Evolutionary conservation across 2,888 invertebrate species (phyloP), one percentile per base, ranked within the genome.

Genomic region (Parnassius orleans): DNA sequence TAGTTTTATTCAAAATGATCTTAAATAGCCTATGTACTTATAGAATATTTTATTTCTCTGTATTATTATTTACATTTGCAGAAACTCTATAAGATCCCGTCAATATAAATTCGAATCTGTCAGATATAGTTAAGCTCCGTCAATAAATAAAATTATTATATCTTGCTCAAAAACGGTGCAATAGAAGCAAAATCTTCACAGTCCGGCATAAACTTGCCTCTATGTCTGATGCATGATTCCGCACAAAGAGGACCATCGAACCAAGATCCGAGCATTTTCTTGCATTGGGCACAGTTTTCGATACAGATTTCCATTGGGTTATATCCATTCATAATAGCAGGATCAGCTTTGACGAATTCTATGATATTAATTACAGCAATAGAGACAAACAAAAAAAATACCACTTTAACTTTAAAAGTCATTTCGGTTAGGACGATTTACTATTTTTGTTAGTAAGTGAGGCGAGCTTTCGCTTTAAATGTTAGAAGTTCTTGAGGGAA

Each of bases 221-320:
- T 95, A 83, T 94, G 95, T 78, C 95, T 95, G 69, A 97, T 92
- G 81, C 97, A 97, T 66, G 95, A 94, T 72, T 96, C 95, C 0
- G 96, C 97, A 80, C 97, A 97, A 0, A 95, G 93, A 58, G 96
- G 95, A 0, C 96, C 96, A 75, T 96, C 95, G 85, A 97, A 97
- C 87, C 95, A 96, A 1, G 94, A 93, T 0, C 96, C 96, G 70
- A 95, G 95, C 95, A 96, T 96, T 82, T 95, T 95, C 85, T 96
- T 96, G 86, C 97, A 97, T 77, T 96, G 97, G 0, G 96, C 96
- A 79, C 97, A 97, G 85, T 97, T 97, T 71, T 96, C 93, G 66
- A 96, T 94, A 84, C 96, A 96, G 57, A 95, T 92, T 67, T 95
- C 95, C 74, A 93, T 81, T 1, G 86, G 80, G 69, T 93, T 93